Percentiles rank a stretch among this genome's conserved stretches.
These are phyloP conservation scores for Uria aalge DNA, from an alignment of 2,113 vertebrate genomes.

Conservation along the genomic window DNA sequence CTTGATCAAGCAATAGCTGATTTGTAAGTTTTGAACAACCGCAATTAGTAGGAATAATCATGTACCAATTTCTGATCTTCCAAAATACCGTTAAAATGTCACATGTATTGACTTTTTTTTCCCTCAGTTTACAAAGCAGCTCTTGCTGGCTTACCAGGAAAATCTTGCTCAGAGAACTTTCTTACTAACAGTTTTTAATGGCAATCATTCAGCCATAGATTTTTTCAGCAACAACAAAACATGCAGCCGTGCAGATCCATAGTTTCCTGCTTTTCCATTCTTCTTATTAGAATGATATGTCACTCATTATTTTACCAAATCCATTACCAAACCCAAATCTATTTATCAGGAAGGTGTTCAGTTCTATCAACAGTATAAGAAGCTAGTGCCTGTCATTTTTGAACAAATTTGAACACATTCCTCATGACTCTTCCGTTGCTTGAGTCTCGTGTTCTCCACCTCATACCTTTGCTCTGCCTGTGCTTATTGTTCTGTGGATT, in stretches of 20 bases:
- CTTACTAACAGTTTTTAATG: background rate
- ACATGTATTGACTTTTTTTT: background rate
- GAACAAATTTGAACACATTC: background rate
- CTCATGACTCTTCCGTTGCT: background rate
- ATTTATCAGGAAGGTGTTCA: background rate
- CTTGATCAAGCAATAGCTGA: background rate
- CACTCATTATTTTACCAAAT: background rate
- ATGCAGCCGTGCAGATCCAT: background rate
- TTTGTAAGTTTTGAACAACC: constrained; percentile 12
- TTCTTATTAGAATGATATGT: background rate
- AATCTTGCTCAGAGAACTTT: background rate
- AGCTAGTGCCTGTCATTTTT: background rate
- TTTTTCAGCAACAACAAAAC: background rate
- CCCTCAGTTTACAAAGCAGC: constrained; percentile 28
- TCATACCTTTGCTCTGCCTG: background rate
- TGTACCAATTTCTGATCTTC: background rate
- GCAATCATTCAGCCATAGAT: background rate
- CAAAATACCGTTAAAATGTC: constrained; percentile 13
- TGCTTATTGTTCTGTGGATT: background rate
- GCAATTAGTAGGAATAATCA: background rate
- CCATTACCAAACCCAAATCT: background rate
- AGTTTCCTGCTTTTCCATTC: background rate
- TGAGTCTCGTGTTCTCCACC: background rate
- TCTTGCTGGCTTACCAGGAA: constrained; percentile 7
- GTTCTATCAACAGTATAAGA: background rate